Base-by-base conservation (phyloP, 2,113 vertebrate species). In the Semicossyphus pulcher region DNA sequence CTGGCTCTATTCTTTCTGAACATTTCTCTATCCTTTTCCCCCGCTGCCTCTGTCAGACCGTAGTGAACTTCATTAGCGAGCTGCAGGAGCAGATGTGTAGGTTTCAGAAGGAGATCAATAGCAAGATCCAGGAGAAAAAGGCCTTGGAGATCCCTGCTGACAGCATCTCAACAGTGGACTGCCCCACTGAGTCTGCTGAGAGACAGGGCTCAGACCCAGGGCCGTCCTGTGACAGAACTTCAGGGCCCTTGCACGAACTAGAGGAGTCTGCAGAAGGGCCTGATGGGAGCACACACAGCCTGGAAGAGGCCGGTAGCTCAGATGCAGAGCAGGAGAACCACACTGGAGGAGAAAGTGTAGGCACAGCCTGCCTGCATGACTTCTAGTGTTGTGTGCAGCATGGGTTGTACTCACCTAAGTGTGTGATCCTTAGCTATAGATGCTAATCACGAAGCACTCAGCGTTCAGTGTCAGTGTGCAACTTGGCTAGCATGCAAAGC, bases 1-100 rank as follows among this genome's bases (percentile, higher is more conserved):
- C 9, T 45, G n/a, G 21, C 36, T 63, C 18, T 20, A 45, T 39
- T 63, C 56, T 78, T 44, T 81, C 61, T 82, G 58, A 84, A 80
- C 39, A 37, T 71, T 11, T 86, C 60, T 76, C 25, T 47, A 57
- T 86, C 71, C 71, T 80, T 51, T 72, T 60, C 51, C 59, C 71
- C 48, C 59, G 4, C 57, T 89, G 36, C 54, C 32, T 90, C 62
- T 84, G 85, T 72, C 94, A 99, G 97, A 97, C 94, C 34, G 95
- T 99, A 91, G 96, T 99, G 92, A 98, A 98, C 94, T 95, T 98
- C 93, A 99, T 99, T 94, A 97, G 96, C 92, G 97, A 98, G 89
- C 96, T 99, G 51, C 97, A 99, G 92, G 97, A 98, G 89, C 96
- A 99, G 93, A 98, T 99, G 97, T 97, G 96, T 93, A 95, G 91